Conservation (phyloP, 2,888 invertebrate genomes). For the Tipula helvola region DNA sequence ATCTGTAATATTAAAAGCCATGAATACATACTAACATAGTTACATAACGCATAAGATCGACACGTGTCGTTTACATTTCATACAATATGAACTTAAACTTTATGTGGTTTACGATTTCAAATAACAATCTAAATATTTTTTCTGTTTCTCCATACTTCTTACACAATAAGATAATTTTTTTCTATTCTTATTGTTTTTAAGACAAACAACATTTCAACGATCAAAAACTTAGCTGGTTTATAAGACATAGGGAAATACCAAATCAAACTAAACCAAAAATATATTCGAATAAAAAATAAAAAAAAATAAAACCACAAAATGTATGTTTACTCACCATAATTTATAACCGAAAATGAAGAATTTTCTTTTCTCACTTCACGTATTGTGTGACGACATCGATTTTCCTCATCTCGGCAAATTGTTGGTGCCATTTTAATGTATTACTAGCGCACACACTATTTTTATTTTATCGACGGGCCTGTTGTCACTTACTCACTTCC, state of each 20-base stretch:
- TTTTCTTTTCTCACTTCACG: conserved; percentile 17
- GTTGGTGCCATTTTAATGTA: conserved; percentile 28
- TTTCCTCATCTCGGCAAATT: conserved; percentile 30
- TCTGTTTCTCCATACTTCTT: neutral
- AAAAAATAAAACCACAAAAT: neutral
- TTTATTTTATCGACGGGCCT: neutral
- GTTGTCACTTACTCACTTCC: neutral
- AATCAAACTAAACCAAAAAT: neutral
- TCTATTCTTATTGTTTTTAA: neutral
- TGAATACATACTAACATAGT: neutral
- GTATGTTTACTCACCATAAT: conserved; percentile 22
- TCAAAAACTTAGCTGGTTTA: neutral
- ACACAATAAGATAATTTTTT: neutral
- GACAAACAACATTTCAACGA: neutral
- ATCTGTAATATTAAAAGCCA: neutral
- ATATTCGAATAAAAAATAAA: neutral
- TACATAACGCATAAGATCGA: neutral
- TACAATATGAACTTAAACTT: neutral
- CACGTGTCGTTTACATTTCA: neutral
- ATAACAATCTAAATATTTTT: neutral
- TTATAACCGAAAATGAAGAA: conserved; percentile 20
- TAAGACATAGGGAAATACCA: neutral
- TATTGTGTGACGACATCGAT: conserved; percentile 21
- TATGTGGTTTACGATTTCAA: neutral
- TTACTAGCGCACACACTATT: neutral